Percentiles rank a stretch among this genome's conserved stretches.
These are phyloP conservation scores for Chymomyza amoena DNA, from an alignment of 2,888 invertebrate genomes.

Conservation along the genomic window DNA sequence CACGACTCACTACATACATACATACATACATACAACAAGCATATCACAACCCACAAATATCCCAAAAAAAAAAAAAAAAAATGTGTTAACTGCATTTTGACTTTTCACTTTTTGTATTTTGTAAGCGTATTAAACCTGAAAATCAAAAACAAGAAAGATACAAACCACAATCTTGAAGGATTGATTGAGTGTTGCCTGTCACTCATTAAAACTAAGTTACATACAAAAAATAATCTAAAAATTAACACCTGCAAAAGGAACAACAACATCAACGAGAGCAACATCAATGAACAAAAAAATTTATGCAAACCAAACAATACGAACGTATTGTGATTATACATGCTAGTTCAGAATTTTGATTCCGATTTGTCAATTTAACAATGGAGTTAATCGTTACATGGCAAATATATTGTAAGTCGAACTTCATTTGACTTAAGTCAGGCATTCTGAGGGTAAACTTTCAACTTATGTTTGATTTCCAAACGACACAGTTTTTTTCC, in stretches of 20 bases:
- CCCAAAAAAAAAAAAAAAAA: not conserved
- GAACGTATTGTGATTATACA: too few relatives aligned
- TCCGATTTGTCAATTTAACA: too few relatives aligned
- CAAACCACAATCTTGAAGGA: not conserved
- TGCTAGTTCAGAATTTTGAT: too few relatives aligned
- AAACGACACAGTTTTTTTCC: too few relatives aligned
- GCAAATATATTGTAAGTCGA: too few relatives aligned
- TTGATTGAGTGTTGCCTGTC: slow-evolving; percentile 55
- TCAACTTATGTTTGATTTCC: too few relatives aligned
- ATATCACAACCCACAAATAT: slow-evolving; percentile 3
- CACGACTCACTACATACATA: not conserved
- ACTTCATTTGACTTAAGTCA: too few relatives aligned
- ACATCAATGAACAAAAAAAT: slow-evolving; percentile 45
- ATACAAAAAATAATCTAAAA: slow-evolving; percentile 34
- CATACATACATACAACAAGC: too few relatives aligned
- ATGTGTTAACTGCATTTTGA: slow-evolving; percentile 49
- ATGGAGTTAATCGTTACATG: too few relatives aligned
- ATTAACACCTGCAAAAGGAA: slow-evolving; percentile 63
- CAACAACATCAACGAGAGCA: slow-evolving; percentile 9
- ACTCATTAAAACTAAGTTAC: slow-evolving; percentile 39
- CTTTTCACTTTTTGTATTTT: slow-evolving; percentile 61
- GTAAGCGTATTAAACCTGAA: not conserved
- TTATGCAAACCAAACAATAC: too few relatives aligned
- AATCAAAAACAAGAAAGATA: not conserved
- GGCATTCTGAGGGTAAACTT: too few relatives aligned